Base-by-base conservation (phyloP, 2,888 invertebrate genomes). In the Panzeria rudis region DNA sequence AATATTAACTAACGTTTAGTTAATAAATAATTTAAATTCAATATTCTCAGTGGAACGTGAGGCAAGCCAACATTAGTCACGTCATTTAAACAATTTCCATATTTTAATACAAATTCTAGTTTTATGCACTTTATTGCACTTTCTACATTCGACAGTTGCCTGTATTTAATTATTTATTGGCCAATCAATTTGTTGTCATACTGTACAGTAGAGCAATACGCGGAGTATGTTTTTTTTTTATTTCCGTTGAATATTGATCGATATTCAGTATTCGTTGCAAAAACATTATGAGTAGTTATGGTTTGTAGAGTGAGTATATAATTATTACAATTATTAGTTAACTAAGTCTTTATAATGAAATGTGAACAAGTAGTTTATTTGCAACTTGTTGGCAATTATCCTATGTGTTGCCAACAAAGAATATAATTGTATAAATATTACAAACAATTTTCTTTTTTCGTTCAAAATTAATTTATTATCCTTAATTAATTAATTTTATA, bases 11-110 rank as follows among this genome's bases (percentile, higher is more conserved):
- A 35, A 13, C n/a, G 3, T 29, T 52, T 20, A 9, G 50, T 64
- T 75, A 61, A 61, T 54, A 75, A 69, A 62, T 62, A 56, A 76
- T 82, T 69, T 62, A 69, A 69, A 69, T 69, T 76, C 54, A 76
- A 62, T 62, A 68, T 61, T 68, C n/a, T 64, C 23, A 54, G n/a
- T n/a, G 2, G 8, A 50, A 59, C 38, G 62, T 29, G 56, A 52
- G 17, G 8, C n/a, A 52, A 38, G 64, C 9, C 20, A 38, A 32
- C 20, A 66, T 66, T 80, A 66, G 64, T 61, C 81, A 69, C 62
- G 61, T 75, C 81, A 76, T 69, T 82, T 62, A 76, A 54, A 82
- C 62, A 82, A 76, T 82, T 75, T 61, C 44, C 54, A 61, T 69
- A 56, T 56, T 66, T 64, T 44, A 64, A 64, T 44, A 41, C 0